Base-by-base conservation (phyloP, 2,888 invertebrate species). In the Cephus sareptanus region DNA sequence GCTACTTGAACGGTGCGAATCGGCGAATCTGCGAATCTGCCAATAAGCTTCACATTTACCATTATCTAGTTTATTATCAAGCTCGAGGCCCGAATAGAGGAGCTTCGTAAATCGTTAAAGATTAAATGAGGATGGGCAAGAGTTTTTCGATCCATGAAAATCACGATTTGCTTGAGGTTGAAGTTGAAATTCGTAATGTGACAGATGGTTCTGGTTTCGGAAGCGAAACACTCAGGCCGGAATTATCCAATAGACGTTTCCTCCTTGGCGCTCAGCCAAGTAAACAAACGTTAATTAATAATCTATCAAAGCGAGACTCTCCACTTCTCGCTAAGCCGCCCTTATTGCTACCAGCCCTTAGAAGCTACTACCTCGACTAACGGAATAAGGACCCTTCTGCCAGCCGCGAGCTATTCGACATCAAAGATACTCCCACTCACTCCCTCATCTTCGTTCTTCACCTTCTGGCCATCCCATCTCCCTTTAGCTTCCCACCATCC, bases 261-360 rank as follows among this genome's bases (percentile, higher is more conserved):
- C 79, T 75, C 79, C 75, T 40, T 34, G 73, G 56, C 35, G 76
- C 81, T 79, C 70, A 73, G 56, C 76, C 73, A 68, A 68, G 69
- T 79, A 77, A 80, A 79, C 84, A 84, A 83, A 83, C 81, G 79
- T 80, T 78, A 81, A 83, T 84, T 81, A 82, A 82, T 82, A 83
- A 82, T 79, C 80, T 71, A 81, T 81, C 80, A 77, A 76, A 81
- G 79, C 74, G 33, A 78, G 73, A 31, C 69, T 79, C 37, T 33
- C 69, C 77, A 13, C 34, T 40, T 34, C 75, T 75, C 70, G 69
- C 76, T 30, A 33, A 68, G 33, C 33, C 74, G 70, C 75, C 71
- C 40, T 77, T 73, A 15, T 31, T 31, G 70, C 76, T 73, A 30
- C 31, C 71, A 2, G 0, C 33, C 71, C 71, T 71, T 33, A 71